Percentiles rank a stretch among this genome's conserved stretches.
Evolutionary conservation across 2,888 invertebrate species (phyloP).

Genomic region (Aphrophora alni): DNA sequence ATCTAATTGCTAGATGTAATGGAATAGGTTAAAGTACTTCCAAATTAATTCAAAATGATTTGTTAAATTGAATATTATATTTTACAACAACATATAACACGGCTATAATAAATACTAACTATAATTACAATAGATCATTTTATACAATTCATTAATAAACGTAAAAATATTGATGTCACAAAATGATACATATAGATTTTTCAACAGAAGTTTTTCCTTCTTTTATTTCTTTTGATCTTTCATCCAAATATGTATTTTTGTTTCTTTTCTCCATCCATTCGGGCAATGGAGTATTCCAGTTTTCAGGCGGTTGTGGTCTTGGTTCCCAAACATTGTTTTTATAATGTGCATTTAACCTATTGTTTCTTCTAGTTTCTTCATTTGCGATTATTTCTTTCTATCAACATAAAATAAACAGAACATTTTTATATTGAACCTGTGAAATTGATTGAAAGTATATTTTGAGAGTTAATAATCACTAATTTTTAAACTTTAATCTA

Average conservation of each 20-base stretch:
- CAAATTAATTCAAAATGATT: too few relatives aligned
- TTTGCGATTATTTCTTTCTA: background rate
- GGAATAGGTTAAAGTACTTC: too few relatives aligned
- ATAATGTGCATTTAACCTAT: conserved; percentile 71
- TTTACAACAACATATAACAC: background rate
- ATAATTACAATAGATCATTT: background rate
- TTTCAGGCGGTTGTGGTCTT: conserved; percentile 73
- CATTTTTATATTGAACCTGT: background rate
- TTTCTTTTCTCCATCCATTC: conserved; percentile 73
- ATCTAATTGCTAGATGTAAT: too few relatives aligned
- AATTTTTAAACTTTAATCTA: too few relatives aligned
- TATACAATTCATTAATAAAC: background rate
- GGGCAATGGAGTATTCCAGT: conserved; percentile 84
- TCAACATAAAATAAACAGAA: conserved; percentile 10
- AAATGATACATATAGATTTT: background rate
- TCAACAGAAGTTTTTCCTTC: background rate
- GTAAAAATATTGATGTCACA: background rate
- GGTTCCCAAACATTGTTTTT: conserved; percentile 82
- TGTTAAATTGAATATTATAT: too few relatives aligned
- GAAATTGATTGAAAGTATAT: too few relatives aligned
- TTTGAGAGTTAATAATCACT: background rate
- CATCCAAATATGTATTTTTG: conserved; percentile 57
- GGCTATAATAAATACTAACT: background rate
- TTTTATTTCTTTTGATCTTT: background rate
- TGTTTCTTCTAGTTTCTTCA: conserved; percentile 63